Conservation (phyloP, 2,888 invertebrate species). For the Dione vanillae region DNA sequence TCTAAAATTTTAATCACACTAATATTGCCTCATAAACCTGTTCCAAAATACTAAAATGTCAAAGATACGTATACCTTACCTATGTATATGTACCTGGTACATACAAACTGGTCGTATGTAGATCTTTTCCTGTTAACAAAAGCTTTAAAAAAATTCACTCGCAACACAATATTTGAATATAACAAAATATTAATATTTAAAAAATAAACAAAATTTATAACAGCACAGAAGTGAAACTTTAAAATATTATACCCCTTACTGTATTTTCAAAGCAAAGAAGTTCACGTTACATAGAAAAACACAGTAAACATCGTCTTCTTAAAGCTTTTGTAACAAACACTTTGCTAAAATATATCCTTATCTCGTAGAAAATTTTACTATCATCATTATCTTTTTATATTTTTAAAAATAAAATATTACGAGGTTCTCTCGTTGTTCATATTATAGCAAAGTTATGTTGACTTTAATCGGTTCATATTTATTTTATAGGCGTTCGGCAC, state of each 20-base stretch:
- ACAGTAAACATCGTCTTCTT: constrained; percentile 1
- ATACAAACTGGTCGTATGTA: no score
- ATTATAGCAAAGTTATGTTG: not conserved
- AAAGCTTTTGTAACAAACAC: constrained; percentile 8
- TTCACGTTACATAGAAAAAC: constrained; percentile 12
- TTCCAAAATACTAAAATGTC: no score
- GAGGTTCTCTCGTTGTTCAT: constrained; percentile 2
- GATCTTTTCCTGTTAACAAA: no score
- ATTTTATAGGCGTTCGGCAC: constrained; percentile 1
- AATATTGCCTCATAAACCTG: no score
- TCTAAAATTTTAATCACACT: no score
- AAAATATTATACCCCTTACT: constrained; percentile 16
- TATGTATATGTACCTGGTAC: no score
- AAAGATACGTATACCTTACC: no score
- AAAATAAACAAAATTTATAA: not conserved
- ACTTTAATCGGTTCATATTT: constrained; percentile 14
- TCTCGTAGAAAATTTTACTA: constrained; percentile 8
- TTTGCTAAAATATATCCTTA: constrained; percentile 10
- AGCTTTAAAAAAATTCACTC: no score
- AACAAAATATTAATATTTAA: not conserved
- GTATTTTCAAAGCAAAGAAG: constrained; percentile 12
- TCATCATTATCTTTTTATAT: constrained; percentile 8
- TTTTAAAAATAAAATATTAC: constrained; percentile 13
- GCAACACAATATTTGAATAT: not conserved
- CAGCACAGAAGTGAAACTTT: constrained; percentile 10